Percentiles rank a stretch among this genome's conserved stretches.
These are phyloP conservation scores for Toxotes lorentzi DNA, from an alignment of 2,797 vertebrate genomes.

Conservation along the genomic window DNA sequence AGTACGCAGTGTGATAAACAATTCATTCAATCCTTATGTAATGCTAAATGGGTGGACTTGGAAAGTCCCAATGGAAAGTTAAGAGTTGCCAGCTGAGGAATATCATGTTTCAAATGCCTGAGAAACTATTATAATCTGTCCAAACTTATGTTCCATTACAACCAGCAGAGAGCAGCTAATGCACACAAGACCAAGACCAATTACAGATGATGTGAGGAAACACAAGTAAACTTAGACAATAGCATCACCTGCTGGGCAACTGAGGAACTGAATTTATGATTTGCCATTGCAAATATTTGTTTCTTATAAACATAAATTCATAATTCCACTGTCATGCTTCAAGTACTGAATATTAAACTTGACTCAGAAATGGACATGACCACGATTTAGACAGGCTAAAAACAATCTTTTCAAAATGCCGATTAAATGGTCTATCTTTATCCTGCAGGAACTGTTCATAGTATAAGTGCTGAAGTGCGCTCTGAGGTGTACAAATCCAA, in stretches of 20 bases:
- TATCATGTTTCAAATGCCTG: too few relatives aligned
- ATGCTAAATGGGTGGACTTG: too few relatives aligned
- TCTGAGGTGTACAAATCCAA: not conserved
- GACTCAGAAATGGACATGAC: not conserved
- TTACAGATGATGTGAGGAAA: not conserved
- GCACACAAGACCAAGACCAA: too few relatives aligned
- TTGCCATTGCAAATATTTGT: too few relatives aligned
- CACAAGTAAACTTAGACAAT: not conserved
- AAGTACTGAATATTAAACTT: too few relatives aligned
- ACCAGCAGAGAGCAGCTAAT: not conserved
- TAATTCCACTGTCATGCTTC: too few relatives aligned
- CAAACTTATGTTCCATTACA: not conserved
- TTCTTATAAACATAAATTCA: too few relatives aligned
- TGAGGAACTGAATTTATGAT: not conserved
- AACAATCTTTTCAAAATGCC: not conserved
- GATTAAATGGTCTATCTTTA: not conserved
- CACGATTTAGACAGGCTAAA: not conserved
- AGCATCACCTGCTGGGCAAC: slow-evolving; percentile 41
- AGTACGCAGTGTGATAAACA: too few relatives aligned
- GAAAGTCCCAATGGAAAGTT: too few relatives aligned
- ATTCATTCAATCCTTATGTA: not conserved
- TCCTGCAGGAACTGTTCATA: too few relatives aligned
- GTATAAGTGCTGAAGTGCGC: not conserved
- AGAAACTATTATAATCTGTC: not conserved
- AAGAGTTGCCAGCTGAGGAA: not conserved